phyloP scores from a whole-genome alignment of 2,113 vertebrate genomes.

The Steatornis caripensis region DNA sequence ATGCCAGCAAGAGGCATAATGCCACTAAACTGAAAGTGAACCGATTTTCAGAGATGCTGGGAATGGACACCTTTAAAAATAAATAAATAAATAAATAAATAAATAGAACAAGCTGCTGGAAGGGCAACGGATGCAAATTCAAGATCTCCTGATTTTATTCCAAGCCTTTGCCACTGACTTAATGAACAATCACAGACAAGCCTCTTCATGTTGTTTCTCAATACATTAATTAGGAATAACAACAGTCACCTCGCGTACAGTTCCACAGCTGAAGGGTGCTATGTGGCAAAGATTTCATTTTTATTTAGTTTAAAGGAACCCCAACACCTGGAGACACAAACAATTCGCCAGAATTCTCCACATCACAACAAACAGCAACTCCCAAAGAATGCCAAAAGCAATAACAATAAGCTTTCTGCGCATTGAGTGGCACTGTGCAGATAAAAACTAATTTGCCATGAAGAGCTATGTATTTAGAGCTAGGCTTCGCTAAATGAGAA shows the following conservation, averaged over 20 bases:
- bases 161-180: background rate
- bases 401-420: background rate
- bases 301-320: background rate
- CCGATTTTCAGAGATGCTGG: rapidly evolving
- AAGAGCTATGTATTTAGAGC: background rate
- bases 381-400: background rate
- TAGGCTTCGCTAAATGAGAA: background rate
- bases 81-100: background rate
- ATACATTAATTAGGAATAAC: background rate
- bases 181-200: constrained; percentile 25
- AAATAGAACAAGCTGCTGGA: background rate
- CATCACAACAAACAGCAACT: background rate
- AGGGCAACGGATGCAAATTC: background rate
- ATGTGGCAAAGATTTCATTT: background rate
- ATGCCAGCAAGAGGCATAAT: background rate
- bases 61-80: background rate
- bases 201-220: constrained; percentile 12
- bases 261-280: background rate
- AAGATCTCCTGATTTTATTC: background rate
- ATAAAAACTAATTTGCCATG: background rate
- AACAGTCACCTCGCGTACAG: background rate
- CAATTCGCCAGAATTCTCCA: background rate
- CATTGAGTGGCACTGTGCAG: background rate
- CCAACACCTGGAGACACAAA: background rate
- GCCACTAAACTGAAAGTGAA: background rate